A percentile compares a stretch with the other conserved stretches of the same genome.
Conservation (phyloP, 2,888 invertebrate species). For the Margaritifera margaritifera region DNA sequence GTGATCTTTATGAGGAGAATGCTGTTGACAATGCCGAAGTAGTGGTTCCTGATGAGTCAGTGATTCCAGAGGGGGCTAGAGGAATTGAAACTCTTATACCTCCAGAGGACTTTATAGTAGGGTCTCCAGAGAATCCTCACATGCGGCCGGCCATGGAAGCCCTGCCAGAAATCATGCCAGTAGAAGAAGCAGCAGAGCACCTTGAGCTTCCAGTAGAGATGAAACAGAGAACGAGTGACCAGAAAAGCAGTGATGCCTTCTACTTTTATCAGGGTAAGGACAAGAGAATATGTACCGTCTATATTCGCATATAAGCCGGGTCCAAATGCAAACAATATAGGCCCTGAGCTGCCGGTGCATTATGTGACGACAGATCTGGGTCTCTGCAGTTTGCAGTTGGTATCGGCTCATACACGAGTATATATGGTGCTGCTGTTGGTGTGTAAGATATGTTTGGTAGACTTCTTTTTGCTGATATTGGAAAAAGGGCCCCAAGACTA, state of each 20-base stretch:
- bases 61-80: not conserved
- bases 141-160: slow-evolving; percentile 23
- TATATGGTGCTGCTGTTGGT: too few relatives aligned
- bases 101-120: slow-evolving; percentile 9
- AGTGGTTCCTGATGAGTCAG: not conserved
- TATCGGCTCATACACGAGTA: too few relatives aligned
- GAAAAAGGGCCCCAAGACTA: too few relatives aligned
- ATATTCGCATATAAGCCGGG: too few relatives aligned
- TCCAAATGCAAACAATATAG: too few relatives aligned
- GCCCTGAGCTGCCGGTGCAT: too few relatives aligned
- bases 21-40: not conserved
- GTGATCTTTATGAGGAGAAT: slow-evolving; percentile 2
- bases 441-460: too few relatives aligned
- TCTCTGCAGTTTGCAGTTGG: too few relatives aligned
- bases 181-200: slow-evolving; percentile 72
- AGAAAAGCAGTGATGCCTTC: slow-evolving; percentile 70
- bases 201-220: slow-evolving; percentile 63
- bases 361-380: too few relatives aligned
- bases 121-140: slow-evolving; percentile 27
- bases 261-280: slow-evolving; percentile 87
- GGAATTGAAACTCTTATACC: not conserved
- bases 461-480: too few relatives aligned
- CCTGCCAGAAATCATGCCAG: slow-evolving; percentile 44
- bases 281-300: not conserved
- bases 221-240: slow-evolving; percentile 18